Conservation (phyloP, 1,140 invertebrate genomes). For the Polypedilum pembai region DNA sequence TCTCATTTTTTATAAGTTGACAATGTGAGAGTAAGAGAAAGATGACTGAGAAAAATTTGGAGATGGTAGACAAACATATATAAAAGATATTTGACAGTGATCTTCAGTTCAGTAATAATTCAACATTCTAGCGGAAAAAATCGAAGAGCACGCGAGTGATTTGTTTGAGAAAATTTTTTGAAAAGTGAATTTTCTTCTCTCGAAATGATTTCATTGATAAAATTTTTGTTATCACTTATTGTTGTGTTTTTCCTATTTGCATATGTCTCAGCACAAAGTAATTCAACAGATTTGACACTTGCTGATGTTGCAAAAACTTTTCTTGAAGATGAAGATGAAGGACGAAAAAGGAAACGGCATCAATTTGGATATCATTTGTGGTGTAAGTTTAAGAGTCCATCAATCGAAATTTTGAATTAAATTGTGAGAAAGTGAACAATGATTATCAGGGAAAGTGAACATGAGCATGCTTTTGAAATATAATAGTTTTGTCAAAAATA, state of each 20-base stretch:
- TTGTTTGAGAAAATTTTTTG: background rate
- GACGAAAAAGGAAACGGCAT: background rate
- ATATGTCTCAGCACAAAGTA: background rate
- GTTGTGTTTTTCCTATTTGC: background rate
- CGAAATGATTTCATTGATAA: background rate
- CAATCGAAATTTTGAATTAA: background rate
- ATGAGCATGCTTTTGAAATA: background rate
- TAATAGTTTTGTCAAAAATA: background rate
- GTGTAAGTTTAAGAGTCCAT: background rate
- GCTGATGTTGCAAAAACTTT: no score
- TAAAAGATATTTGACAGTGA: slow-evolving; percentile 20
- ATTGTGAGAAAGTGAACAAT: background rate
- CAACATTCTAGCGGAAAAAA: background rate
- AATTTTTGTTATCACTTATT: background rate
- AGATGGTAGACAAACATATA: slow-evolving; percentile 20
- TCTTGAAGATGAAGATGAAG: background rate
- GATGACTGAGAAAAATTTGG: background rate
- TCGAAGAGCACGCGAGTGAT: background rate
- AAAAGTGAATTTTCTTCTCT: background rate
- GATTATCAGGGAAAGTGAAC: background rate
- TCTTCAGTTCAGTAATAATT: background rate
- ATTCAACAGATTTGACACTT: background rate
- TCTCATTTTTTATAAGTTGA: background rate
- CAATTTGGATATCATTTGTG: slow-evolving; percentile 19
- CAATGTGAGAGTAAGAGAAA: background rate